phyloP scores from a whole-genome alignment of 2,888 invertebrate genomes.

The Diplolepis rosae region DNA sequence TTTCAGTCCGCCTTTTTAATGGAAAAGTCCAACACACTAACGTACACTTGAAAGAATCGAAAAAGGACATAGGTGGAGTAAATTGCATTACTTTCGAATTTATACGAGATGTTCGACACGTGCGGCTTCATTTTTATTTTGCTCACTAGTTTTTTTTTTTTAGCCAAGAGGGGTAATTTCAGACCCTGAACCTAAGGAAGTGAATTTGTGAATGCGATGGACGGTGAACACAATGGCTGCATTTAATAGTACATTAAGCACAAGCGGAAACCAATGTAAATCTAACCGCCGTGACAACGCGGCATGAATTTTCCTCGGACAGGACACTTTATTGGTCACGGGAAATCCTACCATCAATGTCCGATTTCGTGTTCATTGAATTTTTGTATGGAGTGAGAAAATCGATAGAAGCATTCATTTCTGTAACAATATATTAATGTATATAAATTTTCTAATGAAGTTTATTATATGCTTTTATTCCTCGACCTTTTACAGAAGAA shows the following conservation, averaged over 20 bases:
- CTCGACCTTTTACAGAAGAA: no score
- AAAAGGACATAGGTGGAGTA: slow-evolving; percentile 55
- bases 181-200: slow-evolving; percentile 57
- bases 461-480: no score
- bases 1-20: neutral
- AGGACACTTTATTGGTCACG: slow-evolving; percentile 24
- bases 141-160: slow-evolving; percentile 36
- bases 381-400: neutral
- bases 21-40: neutral
- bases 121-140: slow-evolving; percentile 54
- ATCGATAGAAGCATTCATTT: neutral
- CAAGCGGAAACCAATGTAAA: slow-evolving; percentile 44
- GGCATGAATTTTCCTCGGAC: slow-evolving; percentile 35
- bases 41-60: slow-evolving; percentile 8
- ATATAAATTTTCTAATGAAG: no score
- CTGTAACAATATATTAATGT: no score
- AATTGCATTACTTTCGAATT: slow-evolving; percentile 64
- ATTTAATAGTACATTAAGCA: slow-evolving; percentile 73
- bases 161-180: slow-evolving; percentile 32
- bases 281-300: slow-evolving; percentile 33
- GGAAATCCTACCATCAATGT: slow-evolving; percentile 25
- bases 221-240: slow-evolving; percentile 67
- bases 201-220: slow-evolving; percentile 67
- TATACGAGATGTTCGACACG: slow-evolving; percentile 60
- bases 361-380: slow-evolving; percentile 20